Percentiles rank a stretch among this genome's conserved stretches.
phyloP scores from a whole-genome alignment of 2,797 vertebrate genomes.

The Anguilla marmorata region DNA sequence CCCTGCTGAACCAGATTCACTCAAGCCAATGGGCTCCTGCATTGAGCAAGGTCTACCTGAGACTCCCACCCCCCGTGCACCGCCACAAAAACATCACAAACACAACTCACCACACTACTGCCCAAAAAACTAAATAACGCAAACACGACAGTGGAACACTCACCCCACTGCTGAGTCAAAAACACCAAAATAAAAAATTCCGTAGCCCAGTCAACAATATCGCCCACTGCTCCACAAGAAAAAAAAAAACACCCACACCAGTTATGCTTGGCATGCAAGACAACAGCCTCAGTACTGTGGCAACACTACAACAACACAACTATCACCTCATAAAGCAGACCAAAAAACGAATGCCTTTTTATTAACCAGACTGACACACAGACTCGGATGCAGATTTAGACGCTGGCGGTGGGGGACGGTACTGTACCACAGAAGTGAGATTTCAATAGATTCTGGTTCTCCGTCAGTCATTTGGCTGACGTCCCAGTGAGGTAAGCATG shows the following conservation, averaged over 20 bases:
- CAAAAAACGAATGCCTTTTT: neutral
- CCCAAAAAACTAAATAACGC: neutral
- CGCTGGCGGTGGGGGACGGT: neutral
- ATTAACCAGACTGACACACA: neutral
- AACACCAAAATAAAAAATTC: neutral
- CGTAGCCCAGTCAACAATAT: neutral
- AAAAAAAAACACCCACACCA: neutral
- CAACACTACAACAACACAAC: neutral
- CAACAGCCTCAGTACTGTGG: neutral
- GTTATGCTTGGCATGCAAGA: neutral
- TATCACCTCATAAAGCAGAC: neutral
- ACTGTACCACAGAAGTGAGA: neutral
- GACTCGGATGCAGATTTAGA: neutral
- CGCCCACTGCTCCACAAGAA: neutral
- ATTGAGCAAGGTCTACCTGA: neutral
- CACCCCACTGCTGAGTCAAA: neutral
- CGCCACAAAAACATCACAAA: neutral
- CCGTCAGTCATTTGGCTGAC: slow-evolving; percentile 12
- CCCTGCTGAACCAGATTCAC: neutral
- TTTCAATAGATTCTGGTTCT: neutral
- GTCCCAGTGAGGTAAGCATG: slow-evolving; percentile 26
- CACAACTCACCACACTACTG: neutral
- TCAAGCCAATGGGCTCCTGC: neutral
- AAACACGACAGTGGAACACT: neutral
- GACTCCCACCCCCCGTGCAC: neutral